Evolutionary conservation across 2,113 vertebrate species (phyloP), one percentile per base, ranked within the genome.

Genomic region (Brachyhypopomus gauderio): DNA sequence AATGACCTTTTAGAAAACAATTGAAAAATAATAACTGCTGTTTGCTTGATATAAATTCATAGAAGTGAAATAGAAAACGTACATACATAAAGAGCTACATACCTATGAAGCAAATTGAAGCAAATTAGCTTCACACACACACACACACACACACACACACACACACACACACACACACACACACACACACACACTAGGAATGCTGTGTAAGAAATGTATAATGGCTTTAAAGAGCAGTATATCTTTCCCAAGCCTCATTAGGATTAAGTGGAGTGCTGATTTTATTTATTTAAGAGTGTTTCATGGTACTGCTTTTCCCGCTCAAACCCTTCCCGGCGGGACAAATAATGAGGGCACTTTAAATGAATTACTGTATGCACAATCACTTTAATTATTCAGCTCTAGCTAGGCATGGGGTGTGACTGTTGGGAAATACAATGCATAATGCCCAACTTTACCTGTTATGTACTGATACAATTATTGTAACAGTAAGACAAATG

Each of bases 341-440:
- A 55, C 78, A 76, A 79, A 79, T 86, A 85, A 86, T 84, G 86
- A 86, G 85, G 87, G 87, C 84, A 84, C 85, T 87, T 86, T 84
- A 83, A 77, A 85, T 86, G 84, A 88, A 87, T 86, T 79, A 87
- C 77, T 86, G 82, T 83, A 86, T 83, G 72, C 74, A 62, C 79
- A 79, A 77, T 73, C 79, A 74, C 84, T 86, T 89, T 81, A 89
- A 88, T 89, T 89, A 89, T 89, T 89, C 88, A 89, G 77, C 63
- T 86, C 56, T 41, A 87, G 82, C 77, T 84, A 67, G 78, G 77
- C 77, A 85, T 74, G 77, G 80, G 77, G 79, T 80, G 80, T 84
- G 84, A 86, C 86, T 88, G 86, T 87, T 88, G 86, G 87, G 87
- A 87, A 88, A 75, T 79, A 78, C 62, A 70, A 30, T 63, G 48